Evolutionary conservation across 2,113 vertebrate species (phyloP), one percentile per base, ranked within the genome.

Genomic region (Vulpes vulpes): DNA sequence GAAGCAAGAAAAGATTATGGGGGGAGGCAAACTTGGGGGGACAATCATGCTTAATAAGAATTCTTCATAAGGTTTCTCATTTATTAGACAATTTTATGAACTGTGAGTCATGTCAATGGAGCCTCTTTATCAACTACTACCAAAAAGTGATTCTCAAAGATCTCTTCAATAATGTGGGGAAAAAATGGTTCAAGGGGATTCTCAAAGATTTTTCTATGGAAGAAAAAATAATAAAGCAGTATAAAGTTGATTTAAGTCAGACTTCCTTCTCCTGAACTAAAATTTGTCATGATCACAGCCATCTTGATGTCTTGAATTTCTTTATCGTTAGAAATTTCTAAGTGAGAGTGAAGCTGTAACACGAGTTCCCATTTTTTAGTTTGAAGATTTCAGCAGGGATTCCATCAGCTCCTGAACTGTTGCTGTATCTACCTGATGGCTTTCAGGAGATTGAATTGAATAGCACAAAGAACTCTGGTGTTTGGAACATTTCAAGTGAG

Each of bases 41-140:
- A 87, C 38, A 90, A 67, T 49, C 25, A 17, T 60, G 27, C 85
- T 90, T 96, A 65, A 87, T 90, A 94, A 92, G 62, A 96, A 83
- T 67, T 95, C n/a, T 67, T 97, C 79, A 51, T 11, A 87, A 49
- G 12, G 9, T 74, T 95, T 96, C 92, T 97, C 80, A 97, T 73
- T 97, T 64, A 96, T 95, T 91, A 95, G 76, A 96, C 64, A 88
- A 65, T 60, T 95, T 91, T 89, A 82, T 85, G 84, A 95, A 96
- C 49, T 51, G 53, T 85, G 59, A 92, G 76, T 65, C 76, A 35
- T 73, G 59, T 88, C 30, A 14, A 4, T 35, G 55, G 64, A 81
- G 19, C 3, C 83, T 60, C 43, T 89, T 89, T 88, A 91, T 80
- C 87, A 81, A 81, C 74, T 57, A 92, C 0, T 9, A 91, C 51